A percentile compares a stretch with the other conserved stretches of the same genome.
phyloP scores from a whole-genome alignment of 2,888 invertebrate genomes.

The Idaea aversata region DNA sequence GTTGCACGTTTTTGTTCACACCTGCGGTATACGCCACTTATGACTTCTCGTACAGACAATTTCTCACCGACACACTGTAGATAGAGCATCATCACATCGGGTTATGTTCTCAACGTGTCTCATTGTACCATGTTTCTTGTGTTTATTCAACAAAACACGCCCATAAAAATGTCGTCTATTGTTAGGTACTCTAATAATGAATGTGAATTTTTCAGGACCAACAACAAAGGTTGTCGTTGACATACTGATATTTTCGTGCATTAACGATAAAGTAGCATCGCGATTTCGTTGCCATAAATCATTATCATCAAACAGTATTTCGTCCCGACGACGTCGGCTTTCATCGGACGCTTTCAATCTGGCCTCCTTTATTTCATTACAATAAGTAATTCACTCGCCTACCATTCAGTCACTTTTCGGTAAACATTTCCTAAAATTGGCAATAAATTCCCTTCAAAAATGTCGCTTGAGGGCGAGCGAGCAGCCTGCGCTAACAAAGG shows the following conservation, averaged over 20 bases:
- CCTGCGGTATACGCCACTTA: slow-evolving; percentile 61
- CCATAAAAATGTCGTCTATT: slow-evolving; percentile 34
- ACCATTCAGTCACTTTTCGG: slow-evolving; percentile 73
- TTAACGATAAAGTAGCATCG: slow-evolving; percentile 70
- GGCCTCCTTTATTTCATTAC: slow-evolving; percentile 76
- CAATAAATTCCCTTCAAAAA: slow-evolving; percentile 75
- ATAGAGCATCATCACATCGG: slow-evolving; percentile 18
- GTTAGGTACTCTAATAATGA: slow-evolving; percentile 8
- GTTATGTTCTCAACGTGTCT: slow-evolving; percentile 28
- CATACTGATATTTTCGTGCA: slow-evolving; percentile 71
- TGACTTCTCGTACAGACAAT: slow-evolving; percentile 36
- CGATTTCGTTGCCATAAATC: slow-evolving; percentile 74
- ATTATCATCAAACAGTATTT: slow-evolving; percentile 72
- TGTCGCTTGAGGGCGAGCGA: slow-evolving; percentile 55
- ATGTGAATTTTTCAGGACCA: neutral
- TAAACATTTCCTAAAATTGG: slow-evolving; percentile 76
- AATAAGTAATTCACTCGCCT: slow-evolving; percentile 77
- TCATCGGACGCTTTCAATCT: slow-evolving; percentile 77
- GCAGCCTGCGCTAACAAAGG: slow-evolving; percentile 63
- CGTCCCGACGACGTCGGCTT: slow-evolving; percentile 60
- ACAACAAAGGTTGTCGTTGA: slow-evolving; percentile 42
- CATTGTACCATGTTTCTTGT: slow-evolving; percentile 22
- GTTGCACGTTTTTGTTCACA: slow-evolving; percentile 63
- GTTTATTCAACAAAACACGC: slow-evolving; percentile 12
- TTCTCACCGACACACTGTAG: slow-evolving; percentile 28